Base-by-base conservation (phyloP, 1,140 invertebrate species). In the Adoxophyes honmai region DNA sequence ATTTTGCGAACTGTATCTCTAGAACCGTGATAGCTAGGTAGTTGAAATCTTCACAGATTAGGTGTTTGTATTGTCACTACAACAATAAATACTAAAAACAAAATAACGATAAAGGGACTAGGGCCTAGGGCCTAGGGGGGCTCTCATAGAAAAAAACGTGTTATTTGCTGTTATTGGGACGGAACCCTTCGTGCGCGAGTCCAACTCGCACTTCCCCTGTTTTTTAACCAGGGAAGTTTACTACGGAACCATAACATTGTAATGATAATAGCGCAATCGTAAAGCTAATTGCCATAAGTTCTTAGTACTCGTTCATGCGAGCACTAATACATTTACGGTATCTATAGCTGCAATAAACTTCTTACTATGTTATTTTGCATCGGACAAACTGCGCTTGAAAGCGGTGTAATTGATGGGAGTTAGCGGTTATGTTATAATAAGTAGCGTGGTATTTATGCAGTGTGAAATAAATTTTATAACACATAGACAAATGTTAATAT, bases 261-360 rank as follows among this genome's bases (percentile, higher is more conserved):
- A 28, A 10, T 10, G 9, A 36, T 36, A 9, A 36, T 9, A 9
- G 3, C 9, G 34, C 16, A 33, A 33, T n/a, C 18, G 28, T 48
- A n/a, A n/a, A n/a, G n/a, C n/a, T 48, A 28, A 48, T 18, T 11
- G 11, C 16, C 3, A 11, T 48, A 28, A 9, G 42, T 48, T 48
- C 42, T 48, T 48, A 48, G 21, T 48, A 48, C 42, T 48, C 18
- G 11, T 48, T 7, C 39, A 21, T 44, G 42, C 21, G 21, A 21
- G 15, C 21, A 48, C 42, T 48, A 48, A 48, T 48, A 18, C 18
- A 48, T 48, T 48, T 28, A 48, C 42, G 21, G 42, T 28, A 48
- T 48, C 42, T 48, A 48, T 21, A 9, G n/a, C 11, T 28, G 42
- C 18, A 48, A 33, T 48, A 33, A 28, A 48, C n/a, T 48, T 48